Conservation (phyloP, 2,797 vertebrate genomes). For the Centropyge bicolor region DNA sequence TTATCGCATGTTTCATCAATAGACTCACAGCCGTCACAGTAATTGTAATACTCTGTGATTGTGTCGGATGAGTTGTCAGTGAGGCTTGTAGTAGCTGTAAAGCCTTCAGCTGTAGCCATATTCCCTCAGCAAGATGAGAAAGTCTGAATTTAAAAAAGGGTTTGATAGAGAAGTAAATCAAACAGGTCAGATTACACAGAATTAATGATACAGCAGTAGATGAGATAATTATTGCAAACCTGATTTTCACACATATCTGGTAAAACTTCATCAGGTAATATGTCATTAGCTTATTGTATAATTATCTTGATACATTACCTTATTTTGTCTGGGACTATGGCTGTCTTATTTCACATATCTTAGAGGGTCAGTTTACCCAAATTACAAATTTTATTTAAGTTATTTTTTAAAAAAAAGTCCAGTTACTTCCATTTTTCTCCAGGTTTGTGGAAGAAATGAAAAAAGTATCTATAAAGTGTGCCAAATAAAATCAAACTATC, state of each 20-base stretch:
- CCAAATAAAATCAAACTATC: neutral
- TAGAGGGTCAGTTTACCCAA: neutral
- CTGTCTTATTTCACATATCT: neutral
- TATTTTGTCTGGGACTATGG: neutral
- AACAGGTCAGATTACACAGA: neutral
- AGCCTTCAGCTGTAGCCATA: constrained; percentile 23
- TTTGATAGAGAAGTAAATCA: constrained; percentile 6
- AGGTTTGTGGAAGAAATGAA: neutral
- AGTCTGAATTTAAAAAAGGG: neutral
- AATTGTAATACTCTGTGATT: fast-evolving
- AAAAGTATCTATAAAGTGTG: neutral
- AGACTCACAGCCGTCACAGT: neutral
- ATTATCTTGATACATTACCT: neutral
- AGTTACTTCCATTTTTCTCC: neutral
- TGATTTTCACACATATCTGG: neutral
- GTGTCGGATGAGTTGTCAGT: fast-evolving
- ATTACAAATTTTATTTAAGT: neutral
- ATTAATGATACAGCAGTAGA: neutral
- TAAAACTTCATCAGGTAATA: neutral
- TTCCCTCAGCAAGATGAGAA: constrained; percentile 24
- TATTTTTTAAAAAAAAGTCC: neutral
- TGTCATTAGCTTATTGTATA: neutral
- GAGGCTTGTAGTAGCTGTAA: fast-evolving
- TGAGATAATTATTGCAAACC: neutral
- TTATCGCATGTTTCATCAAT: constrained; percentile 75